Base-by-base conservation (phyloP, 2,888 invertebrate species). In the Coecobrya sp. region DNA sequence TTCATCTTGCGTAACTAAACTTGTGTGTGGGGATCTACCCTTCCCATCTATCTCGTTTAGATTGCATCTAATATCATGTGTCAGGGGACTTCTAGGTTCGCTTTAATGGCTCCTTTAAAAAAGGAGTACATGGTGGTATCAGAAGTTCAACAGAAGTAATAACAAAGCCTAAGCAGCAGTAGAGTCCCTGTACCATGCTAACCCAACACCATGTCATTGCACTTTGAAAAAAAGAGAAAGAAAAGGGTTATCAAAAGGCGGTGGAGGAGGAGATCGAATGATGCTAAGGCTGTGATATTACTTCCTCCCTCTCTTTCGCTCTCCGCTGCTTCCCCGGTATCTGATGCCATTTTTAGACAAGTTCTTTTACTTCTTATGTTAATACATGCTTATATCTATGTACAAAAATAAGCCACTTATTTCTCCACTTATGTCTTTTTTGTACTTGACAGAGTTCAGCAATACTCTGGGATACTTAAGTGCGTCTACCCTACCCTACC, bases 1-100 rank as follows among this genome's bases (percentile, higher is more conserved):
- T 76, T 27, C 22, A 30, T 16, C 52, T 86, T 68, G 8, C 25
- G 45, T 86, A 68, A 68, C 22, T 68, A 22, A 70, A 70, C 70
- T 70, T 36, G 30, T 70, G 42, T 70, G n/a, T 42, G 30, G 45
- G 45, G 73, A 89, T 89, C 89, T 89, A 89, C 85, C 85, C 85
- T 86, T 73, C 49, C 65, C 85, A 90, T 85, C 85, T 90, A 90
- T 85, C 90, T 90, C 90, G 62, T 90, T 90, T 85, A 90, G 90
- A 90, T 90, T 90, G 79, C 90, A 90, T 90, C 90, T 85, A 90
- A 90, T 85, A 86, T 85, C 76, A 59, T 86, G 85, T 90, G 84
- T 89, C 89, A 89, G 84, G 89, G 89, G 89, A 89, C 89, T 89
- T 84, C 65, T 45, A 45, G 84, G 62, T 81, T 89, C 36, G 65